Base-by-base conservation (phyloP, 2,797 vertebrate species). In the Coranthus polyacanthus region DNA sequence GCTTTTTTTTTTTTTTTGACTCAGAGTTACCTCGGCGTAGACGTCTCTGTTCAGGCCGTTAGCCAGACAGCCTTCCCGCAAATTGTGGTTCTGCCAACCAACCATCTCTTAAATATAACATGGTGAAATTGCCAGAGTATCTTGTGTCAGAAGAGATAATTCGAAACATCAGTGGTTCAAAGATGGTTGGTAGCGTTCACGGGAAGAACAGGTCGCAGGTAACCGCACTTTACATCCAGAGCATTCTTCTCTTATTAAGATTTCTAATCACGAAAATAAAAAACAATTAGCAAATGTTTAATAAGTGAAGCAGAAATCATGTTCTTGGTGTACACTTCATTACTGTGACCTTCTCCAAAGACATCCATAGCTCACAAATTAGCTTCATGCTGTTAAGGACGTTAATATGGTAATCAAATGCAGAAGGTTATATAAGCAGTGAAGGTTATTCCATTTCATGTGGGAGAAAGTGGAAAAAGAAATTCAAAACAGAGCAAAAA, bases 271-370 rank as follows among this genome's bases (percentile, higher is more conserved):
- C 75, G 78, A 87, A 89, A 87, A 89, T 75, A 89, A 70, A 58
- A 90, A 92, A 92, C 90, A 90, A 88, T 91, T 87, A 91, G 79
- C 69, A 84, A 87, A 86, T 88, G 86, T 86, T 89, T 83, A 89
- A 85, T 78, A 91, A 88, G 86, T 86, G 81, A 76, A 68, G 68
- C 78, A 68, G 72, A 81, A 82, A 82, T 87, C 74, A 81, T 88
- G 80, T 89, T 84, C 69, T 65, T 77, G 81, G 83, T 89, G 88
- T 82, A 87, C 85, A 86, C 84, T 88, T 91, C 88, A 92, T 93
- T 88, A 92, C 75, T 70, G 83, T 87, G 91, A 93, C 91, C 89
- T 92, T 94, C 89, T 89, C 81, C 87, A 92, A 92, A 93, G 88
- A 88, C 87, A 89, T 84, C 87, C 85, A 91, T 86, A 92, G 90